These are phyloP conservation scores for Mesitornis unicolor DNA, from an alignment of 2,113 vertebrate genomes.

Conservation along the genomic window DNA sequence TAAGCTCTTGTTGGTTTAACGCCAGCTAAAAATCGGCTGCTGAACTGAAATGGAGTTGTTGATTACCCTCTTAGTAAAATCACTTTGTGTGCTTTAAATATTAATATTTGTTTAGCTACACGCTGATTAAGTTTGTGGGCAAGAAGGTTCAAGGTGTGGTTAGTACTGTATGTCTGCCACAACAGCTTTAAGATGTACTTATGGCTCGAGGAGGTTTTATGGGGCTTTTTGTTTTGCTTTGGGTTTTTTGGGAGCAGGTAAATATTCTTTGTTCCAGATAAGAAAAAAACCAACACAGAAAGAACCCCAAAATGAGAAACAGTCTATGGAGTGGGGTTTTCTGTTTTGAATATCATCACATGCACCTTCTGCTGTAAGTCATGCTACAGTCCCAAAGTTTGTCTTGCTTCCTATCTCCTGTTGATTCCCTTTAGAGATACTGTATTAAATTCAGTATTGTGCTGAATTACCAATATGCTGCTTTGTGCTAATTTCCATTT, in stretches of 20 bases:
- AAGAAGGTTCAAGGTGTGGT: neutral
- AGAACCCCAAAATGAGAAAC: neutral
- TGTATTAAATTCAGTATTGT: neutral
- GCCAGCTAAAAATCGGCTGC: slow-evolving; percentile 37
- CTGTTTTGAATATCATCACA: neutral
- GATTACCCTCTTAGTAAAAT: slow-evolving; percentile 5
- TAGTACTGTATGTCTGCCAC: neutral
- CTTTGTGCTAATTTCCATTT: slow-evolving; percentile 1
- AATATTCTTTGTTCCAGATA: neutral
- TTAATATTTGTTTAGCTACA: neutral
- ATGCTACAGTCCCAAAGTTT: neutral
- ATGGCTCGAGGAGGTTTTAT: neutral
- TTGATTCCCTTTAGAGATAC: neutral
- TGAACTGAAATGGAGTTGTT: slow-evolving; percentile 23
- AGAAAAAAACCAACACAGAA: too few relatives aligned
- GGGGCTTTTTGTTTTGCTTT: neutral
- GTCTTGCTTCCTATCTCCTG: neutral
- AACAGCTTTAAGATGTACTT: neutral
- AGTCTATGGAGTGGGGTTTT: neutral
- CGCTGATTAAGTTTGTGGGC: neutral
- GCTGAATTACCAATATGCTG: neutral
- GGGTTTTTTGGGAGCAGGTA: neutral
- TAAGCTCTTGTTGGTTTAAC: neutral
- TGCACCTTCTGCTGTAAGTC: neutral
- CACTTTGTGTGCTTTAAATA: slow-evolving; percentile 16